Evolutionary conservation across 2,797 vertebrate genomes (phyloP), one percentile per base, ranked within the genome.

Genomic region (Cetoscarus ocellatus): DNA sequence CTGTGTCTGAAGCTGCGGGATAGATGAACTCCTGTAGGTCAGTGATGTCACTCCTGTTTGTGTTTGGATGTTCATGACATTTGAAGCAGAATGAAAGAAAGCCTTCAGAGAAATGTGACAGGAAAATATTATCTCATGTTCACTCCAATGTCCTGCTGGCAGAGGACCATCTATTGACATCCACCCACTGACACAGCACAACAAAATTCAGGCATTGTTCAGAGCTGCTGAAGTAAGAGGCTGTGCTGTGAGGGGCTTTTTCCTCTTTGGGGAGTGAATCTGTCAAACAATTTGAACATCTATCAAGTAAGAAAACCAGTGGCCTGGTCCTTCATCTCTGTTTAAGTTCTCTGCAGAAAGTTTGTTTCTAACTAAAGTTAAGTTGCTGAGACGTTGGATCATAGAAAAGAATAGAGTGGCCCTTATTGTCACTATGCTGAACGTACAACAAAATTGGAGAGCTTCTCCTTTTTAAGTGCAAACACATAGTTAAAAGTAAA

Each of bases 51-150:
- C 15, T 7, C 57, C 35, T 44, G 38, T 52, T 65, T 61, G 39
- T 60, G 15, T 57, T 69, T 65, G 69, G 61, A 39, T 61, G 60
- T 3, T 55, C 47, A 48, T 2, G 7, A 15, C 44, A 67, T 77
- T 67, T 38, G 14, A 38, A 36, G 52, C 34, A 36, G 47, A 86
- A 77, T 87, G 79, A 86, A 84, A 82, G 74, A 51, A 75, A 82
- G 83, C 80, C 75, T 84, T 88, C 45, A 71, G 75, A 65, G 49
- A 74, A 86, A 84, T 72, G 80, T 57, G 68, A 79, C 81, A 79
- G 88, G 86, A 88, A 91, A 90, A 89, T 85, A 86, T 91, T 83
- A 87, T 79, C 79, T 88, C 86, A 88, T 87, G 49, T 60, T 73
- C 8, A 12, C 45, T 69, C 76, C 57, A 34, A 56, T 8, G 70